Base-by-base conservation (phyloP, 2,113 vertebrate genomes). In the Myotis davidii region DNA sequence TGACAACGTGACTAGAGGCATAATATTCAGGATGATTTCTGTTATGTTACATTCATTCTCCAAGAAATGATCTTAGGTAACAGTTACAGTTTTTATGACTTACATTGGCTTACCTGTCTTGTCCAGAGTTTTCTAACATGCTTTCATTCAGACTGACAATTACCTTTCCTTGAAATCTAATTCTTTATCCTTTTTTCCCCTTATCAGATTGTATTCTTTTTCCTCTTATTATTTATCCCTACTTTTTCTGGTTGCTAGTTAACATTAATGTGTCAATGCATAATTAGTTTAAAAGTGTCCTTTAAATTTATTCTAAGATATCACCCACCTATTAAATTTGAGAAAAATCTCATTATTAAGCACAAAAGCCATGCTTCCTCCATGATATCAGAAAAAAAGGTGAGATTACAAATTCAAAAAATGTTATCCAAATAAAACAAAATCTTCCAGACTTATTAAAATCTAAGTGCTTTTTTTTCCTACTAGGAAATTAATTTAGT, bases 261-360 rank as follows among this genome's bases (percentile, higher is more conserved):
- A 78, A 16, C 34, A 77, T 84, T 88, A 79, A 92, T 67, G 21
- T 16, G 77, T 78, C 61, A 88, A 67, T 69, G 81, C 56, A 92
- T 94, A 93, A 96, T 97, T 91, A 88, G 52, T 85, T 95, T 94
- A 64, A 97, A 96, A 94, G 88, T 95, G 86, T 3, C 2, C 20
- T 88, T 92, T 94, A 94, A 86, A 91, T 91, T 61, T 96, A 88
- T 94, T 97, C 79, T 92, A 88, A 93, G 52, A 93, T 96, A 85
- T 73, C 86, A 82, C 20, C 52, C 29, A 73, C 25, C 34, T 73
- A 88, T 90, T 96, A 92, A 81, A 92, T 95, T 94, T 90, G 32
- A 96, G 77, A 77, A 10, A 90, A 91, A 84, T 94, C 29, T 95
- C 39, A 94, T 95, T 93, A 94, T 85, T 82, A 94, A 91, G 12